A percentile compares a stretch with the other conserved stretches of the same genome.
Conservation (phyloP, 1,140 invertebrate genomes). For the Drosophila setifemur region DNA sequence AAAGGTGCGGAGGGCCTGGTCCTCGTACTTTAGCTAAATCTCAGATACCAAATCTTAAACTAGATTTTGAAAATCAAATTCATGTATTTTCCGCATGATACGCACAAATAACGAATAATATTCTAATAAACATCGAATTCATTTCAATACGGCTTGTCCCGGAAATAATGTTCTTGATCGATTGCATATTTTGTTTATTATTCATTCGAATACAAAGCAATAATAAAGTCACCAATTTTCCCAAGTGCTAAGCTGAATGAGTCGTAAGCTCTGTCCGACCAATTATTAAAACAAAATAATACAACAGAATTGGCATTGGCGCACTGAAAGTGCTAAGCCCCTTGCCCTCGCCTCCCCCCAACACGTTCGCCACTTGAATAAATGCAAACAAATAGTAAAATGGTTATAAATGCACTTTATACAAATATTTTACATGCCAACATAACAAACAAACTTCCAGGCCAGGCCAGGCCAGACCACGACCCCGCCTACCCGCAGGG, state of each 20-base stretch:
- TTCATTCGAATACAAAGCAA: conserved; percentile 1
- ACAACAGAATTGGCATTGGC: conserved; percentile 28
- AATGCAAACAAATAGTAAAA: conserved; percentile 64
- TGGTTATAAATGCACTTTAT: conserved; percentile 61
- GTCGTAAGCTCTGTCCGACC: conserved; percentile 10
- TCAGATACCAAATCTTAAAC: too few relatives aligned
- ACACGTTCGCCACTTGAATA: conserved; percentile 43
- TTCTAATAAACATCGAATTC: conserved; percentile 3
- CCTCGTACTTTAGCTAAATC: conserved; percentile 2
- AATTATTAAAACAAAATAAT: conserved; percentile 55
- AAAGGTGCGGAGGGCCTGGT: background rate
- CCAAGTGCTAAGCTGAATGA: conserved; percentile 25
- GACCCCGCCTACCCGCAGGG: background rate
- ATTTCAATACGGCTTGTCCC: conserved; percentile 13
- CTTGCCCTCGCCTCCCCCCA: background rate
- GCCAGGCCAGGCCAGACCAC: conserved; percentile 12
- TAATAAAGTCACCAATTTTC: conserved; percentile 42
- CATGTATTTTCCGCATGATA: too few relatives aligned
- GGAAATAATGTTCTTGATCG: conserved; percentile 17
- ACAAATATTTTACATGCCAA: conserved; percentile 65
- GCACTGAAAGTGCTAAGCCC: conserved; percentile 30
- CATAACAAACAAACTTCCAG: conserved; percentile 18
- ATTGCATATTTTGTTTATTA: conserved; percentile 18
- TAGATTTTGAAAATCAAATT: too few relatives aligned
- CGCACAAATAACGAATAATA: conserved; percentile 20